These are phyloP conservation scores for Homarus americanus DNA, from an alignment of 1,140 invertebrate species.

Conservation along the genomic window DNA sequence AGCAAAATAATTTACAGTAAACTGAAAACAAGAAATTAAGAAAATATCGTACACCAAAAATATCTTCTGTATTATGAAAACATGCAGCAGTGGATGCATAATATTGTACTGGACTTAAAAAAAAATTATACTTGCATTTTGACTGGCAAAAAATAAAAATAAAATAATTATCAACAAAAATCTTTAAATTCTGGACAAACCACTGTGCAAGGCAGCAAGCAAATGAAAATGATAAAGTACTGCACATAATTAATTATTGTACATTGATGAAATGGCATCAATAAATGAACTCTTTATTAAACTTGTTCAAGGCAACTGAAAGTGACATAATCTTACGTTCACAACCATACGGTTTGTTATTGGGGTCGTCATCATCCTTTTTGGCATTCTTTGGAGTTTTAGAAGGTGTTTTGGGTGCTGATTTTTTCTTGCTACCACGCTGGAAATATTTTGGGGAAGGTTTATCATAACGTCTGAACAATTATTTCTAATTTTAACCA, in stretches of 20 bases:
- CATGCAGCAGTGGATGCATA: no score
- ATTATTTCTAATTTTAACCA: not conserved
- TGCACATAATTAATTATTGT: not conserved
- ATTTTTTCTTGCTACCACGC: slow-evolving; percentile 64
- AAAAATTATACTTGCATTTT: no score
- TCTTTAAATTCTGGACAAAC: no score
- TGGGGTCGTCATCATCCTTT: slow-evolving; percentile 68
- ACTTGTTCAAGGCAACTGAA: not conserved
- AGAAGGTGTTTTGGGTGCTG: slow-evolving; percentile 61
- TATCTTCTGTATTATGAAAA: no score
- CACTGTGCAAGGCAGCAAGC: no score
- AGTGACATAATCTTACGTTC: slow-evolving; percentile 59
- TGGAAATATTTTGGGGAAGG: slow-evolving; percentile 21
- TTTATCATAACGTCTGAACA: not conserved
- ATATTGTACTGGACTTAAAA: no score
- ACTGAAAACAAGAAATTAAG: no score
- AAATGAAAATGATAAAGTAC: not conserved
- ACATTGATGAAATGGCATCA: no score
- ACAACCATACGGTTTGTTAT: slow-evolving; percentile 66
- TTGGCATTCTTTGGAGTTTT: slow-evolving; percentile 41
- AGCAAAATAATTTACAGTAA: no score
- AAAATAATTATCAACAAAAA: no score
- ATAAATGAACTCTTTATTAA: not conserved
- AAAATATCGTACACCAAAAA: no score
- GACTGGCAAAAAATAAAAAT: no score